phyloP scores from a whole-genome alignment of 2,797 vertebrate species.

The Phalloptychus januarius region DNA sequence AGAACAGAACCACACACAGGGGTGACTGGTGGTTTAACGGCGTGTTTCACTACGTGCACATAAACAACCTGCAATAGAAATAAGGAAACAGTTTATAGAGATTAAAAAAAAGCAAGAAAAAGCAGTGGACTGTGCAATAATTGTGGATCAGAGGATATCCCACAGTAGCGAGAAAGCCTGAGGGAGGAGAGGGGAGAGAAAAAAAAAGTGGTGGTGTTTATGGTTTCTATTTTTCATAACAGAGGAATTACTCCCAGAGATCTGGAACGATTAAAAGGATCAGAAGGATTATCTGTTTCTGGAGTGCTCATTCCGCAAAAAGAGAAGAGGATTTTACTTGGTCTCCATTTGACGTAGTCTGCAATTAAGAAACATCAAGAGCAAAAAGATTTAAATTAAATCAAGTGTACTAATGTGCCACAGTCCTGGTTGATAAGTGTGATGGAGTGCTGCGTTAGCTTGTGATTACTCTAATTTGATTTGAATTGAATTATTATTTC shows the following conservation, averaged over 20 bases:
- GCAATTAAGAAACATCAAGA: constrained; percentile 15
- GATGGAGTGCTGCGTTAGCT: not conserved
- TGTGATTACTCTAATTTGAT: not conserved
- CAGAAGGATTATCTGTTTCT: constrained; percentile 63
- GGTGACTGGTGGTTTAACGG: constrained; percentile 54
- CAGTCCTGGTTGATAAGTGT: not conserved
- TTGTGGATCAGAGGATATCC: constrained; percentile 14
- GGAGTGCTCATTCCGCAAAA: constrained; percentile 40
- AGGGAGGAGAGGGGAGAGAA: not conserved
- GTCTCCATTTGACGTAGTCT: constrained; percentile 21
- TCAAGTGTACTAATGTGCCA: not conserved
- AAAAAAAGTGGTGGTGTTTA: constrained; percentile 40
- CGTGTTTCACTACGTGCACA: constrained; percentile 50
- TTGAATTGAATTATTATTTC: not conserved
- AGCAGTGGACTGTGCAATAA: constrained; percentile 19
- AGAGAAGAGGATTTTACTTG: constrained; percentile 23
- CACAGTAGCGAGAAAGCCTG: constrained; percentile 14
- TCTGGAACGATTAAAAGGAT: constrained; percentile 65
- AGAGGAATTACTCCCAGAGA: constrained; percentile 53
- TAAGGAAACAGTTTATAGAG: constrained; percentile 50
- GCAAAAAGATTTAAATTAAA: constrained; percentile 10
- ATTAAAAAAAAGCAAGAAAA: constrained; percentile 10
- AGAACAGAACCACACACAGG: constrained; percentile 41
- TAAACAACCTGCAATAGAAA: constrained; percentile 59
- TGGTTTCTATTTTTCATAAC: constrained; percentile 59